Evolutionary conservation across 2,113 vertebrate genomes (phyloP), one percentile per base, ranked within the genome.

Genomic region (Calonectris borealis): DNA sequence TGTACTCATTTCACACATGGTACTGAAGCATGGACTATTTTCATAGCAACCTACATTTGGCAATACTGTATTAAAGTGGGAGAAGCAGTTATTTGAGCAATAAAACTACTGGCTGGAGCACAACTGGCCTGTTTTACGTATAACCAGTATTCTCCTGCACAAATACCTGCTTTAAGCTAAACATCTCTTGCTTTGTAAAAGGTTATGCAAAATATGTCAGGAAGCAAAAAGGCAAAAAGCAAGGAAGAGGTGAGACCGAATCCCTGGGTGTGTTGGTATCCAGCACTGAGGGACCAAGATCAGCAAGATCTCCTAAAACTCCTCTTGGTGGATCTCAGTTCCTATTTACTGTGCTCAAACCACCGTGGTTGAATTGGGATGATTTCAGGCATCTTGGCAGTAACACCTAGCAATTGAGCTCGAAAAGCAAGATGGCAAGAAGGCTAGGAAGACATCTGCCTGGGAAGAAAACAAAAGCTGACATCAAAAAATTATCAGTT

Each of bases 371-470:
- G 88, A 86, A 68, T 42, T 87, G 62, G 65, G 66, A 44, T 65
- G 5, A 31, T 90, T 90, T 96, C 90, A 90, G 64, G 38, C 48
- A 90, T 71, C 76, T 93, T 88, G 86, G 88, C 86, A 94, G 65
- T 58, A 84, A 57, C 26, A 54, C 15, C 71, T 58, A 57, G 21
- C 44, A 88, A 88, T 2, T 42, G 22, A 69, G 58, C 75, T 83
- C 83, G 82, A 93, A 93, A 73, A 94, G 54, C n/a, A 64, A 79
- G 82, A 77, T 70, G 46, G 66, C 52, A 83, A 65, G 83, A 71
- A 70, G 52, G 49, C 38, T 76, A 52, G 64, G 46, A 79, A 77
- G 88, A 44, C n/a, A 93, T 77, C 84, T 96, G 40, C 79, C 58
- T 70, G 55, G 52, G 77, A 92, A 87, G 78, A 89, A 87, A 65